Base-by-base conservation (phyloP, 2,797 vertebrate genomes). In the Sciurus carolinensis region DNA sequence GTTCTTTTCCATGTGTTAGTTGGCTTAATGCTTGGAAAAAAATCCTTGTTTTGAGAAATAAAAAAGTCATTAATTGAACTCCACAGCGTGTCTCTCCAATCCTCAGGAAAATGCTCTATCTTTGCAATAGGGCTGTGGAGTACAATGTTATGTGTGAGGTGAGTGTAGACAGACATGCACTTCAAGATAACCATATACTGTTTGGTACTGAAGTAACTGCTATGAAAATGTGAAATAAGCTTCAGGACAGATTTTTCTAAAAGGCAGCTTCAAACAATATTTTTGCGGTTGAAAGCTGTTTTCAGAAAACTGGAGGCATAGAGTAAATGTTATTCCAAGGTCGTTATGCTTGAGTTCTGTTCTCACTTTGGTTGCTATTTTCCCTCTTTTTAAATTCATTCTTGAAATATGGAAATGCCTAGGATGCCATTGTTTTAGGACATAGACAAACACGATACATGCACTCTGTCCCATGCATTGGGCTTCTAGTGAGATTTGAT, bases 161-260 rank as follows among this genome's bases (percentile, higher is more conserved):
- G 0, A 5, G n/a, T 33, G 1, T 42, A 59, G 71, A 83, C 26
- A 75, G 64, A 67, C 18, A 33, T 33, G 62, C n/a, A 87, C 50
- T 72, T 83, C 39, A 39, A 96, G 77, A 57, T 72, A 20, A 52
- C 59, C 24, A 26, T 59, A 18, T 36, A 86, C 52, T n/a, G 76
- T 42, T 42, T 54, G 62, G 64, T 67, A 94, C 30, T 66, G 10
- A 14, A 54, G 67, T 90, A 83, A 11, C 66, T 39, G 75, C 67
- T 92, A 81, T 33, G 82, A 96, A 96, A 89, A 44, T 77, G 69
- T 91, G 33, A 86, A 92, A 93, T 93, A 94, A 94, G 80, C 87
- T 96, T 95, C 42, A 81, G 87, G 91, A 97, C 64, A 97, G 47
- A 97, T 82, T 94, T 93, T 71, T 95, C 71, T 95, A 87, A 93